These are phyloP conservation scores for Turdus rufiventris DNA, from an alignment of 2,113 vertebrate species.

Conservation along the genomic window DNA sequence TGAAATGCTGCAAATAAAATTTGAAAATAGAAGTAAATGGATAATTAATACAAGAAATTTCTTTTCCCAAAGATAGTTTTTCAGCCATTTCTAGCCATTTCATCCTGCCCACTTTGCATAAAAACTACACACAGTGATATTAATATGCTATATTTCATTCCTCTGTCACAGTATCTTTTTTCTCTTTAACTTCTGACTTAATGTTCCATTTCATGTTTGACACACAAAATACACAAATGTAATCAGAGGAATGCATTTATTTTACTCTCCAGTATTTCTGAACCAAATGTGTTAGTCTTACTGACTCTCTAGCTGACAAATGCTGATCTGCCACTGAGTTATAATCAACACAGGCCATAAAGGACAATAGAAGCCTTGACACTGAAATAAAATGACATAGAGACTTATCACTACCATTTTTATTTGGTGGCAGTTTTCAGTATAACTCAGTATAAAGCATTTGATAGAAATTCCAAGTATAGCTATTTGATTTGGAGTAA, in stretches of 20 bases:
- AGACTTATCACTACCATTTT: not conserved
- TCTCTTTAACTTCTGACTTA: not conserved
- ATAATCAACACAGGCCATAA: not conserved
- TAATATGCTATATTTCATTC: not conserved
- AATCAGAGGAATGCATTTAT: not conserved
- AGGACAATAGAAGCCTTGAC: not conserved
- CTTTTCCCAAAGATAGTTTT: not conserved
- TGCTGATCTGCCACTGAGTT: not conserved
- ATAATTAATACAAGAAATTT: not conserved
- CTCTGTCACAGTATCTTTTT: not conserved
- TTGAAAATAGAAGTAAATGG: not conserved
- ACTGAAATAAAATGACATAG: not conserved
- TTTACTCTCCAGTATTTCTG: not conserved
- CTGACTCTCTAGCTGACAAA: not conserved
- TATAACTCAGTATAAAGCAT: not conserved
- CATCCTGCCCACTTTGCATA: not conserved
- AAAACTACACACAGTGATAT: not conserved
- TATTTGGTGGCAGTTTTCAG: not conserved
- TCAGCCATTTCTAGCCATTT: not conserved
- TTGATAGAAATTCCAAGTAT: not conserved
- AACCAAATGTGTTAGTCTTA: not conserved
- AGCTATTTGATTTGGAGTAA: not conserved
- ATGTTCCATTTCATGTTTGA: not conserved
- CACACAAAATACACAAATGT: not conserved
- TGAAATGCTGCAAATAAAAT: not conserved